Base-by-base conservation (phyloP, 1,140 invertebrate genomes). In the Sesamia nonagrioides region DNA sequence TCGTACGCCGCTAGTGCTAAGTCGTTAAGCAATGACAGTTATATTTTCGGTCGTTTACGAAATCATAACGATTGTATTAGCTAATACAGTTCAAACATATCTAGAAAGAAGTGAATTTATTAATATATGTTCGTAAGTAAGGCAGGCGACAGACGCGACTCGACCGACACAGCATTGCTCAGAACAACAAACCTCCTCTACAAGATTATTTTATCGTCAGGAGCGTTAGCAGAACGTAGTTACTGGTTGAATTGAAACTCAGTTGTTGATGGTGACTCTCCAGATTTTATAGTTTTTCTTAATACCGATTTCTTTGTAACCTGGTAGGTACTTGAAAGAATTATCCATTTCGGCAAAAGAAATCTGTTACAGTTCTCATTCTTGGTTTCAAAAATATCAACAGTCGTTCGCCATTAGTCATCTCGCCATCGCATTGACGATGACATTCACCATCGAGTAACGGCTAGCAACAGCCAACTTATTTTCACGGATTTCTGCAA, bases 31-130 rank as follows among this genome's bases (percentile, higher is more conserved):
- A 80, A 81, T 58, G 61, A 78, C 35, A 72, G 61, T 79, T 73
- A 86, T 60, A 75, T 58, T 69, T 77, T 56, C 60, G 21, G 56
- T 61, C 54, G 72, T 61, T 75, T 75, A 48, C 73, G 27, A 50
- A 50, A 15, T 15, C 63, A 68, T 27, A 48, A 68, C 42, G 63
- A 68, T 50, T 68, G 73, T 75, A 77, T 83, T 86, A 86, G 81
- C 80, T 80, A 84, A 78, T 83, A 88, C 78, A 71, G 82, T 89
- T 85, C 84, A 86, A 85, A 91, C 90, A 91, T 91, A 91, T 91
- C 90, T 86, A 82, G 74, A 86, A 89, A 89, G 84, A 85, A 66
- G 78, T 89, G 84, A 88, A 83, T 89, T 84, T 86, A 86, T 83
- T 86, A 83, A 77, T 63, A 69, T 87, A 85, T 82, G 81, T 86